phyloP scores from a whole-genome alignment of 2,797 vertebrate species.

The Eutrigla gurnardus region DNA sequence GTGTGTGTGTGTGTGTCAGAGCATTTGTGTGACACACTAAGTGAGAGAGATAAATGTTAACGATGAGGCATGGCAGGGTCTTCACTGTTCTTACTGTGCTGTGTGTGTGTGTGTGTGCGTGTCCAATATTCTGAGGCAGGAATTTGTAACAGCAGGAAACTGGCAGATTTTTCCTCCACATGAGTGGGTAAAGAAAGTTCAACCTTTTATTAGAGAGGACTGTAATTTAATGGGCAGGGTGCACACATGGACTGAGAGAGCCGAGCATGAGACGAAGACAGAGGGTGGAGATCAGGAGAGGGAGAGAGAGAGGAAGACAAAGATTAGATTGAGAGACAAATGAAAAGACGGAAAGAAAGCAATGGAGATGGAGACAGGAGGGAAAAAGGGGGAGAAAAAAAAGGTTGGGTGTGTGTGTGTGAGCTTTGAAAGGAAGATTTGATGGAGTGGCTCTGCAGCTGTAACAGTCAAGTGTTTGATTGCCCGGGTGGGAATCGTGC shows the following conservation, averaged over 20 bases:
- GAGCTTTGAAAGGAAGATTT: slow-evolving; percentile 51
- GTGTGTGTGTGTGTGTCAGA: slow-evolving; percentile 7
- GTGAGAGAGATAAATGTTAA: slow-evolving; percentile 63
- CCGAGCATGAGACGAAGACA: slow-evolving; percentile 55
- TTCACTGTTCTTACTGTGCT: slow-evolving; percentile 28
- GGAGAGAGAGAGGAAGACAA: slow-evolving; percentile 31
- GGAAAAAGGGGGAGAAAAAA: slow-evolving; percentile 47
- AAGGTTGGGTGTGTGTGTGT: slow-evolving; percentile 21
- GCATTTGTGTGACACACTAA: slow-evolving; percentile 52
- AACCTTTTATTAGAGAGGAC: slow-evolving; percentile 90
- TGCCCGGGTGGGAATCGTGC: slow-evolving; percentile 60
- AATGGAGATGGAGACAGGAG: slow-evolving; percentile 51
- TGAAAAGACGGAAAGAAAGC: slow-evolving; percentile 58
- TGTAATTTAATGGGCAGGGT: slow-evolving; percentile 92
- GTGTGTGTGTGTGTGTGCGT: slow-evolving; percentile 7
- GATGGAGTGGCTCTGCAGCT: slow-evolving; percentile 73
- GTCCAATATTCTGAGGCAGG: slow-evolving; percentile 75
- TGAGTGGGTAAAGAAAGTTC: slow-evolving; percentile 89
- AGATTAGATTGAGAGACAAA: slow-evolving; percentile 69
- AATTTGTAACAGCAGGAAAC: slow-evolving; percentile 86
- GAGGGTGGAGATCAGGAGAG: slow-evolving; percentile 38
- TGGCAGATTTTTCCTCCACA: slow-evolving; percentile 87
- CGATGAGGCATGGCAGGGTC: slow-evolving; percentile 44
- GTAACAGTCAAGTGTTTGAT: slow-evolving; percentile 78
- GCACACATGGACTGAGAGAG: slow-evolving; percentile 73